Evolutionary conservation across 2,113 vertebrate genomes (phyloP).

Genomic region (Oreocharis arfaki): DNA sequence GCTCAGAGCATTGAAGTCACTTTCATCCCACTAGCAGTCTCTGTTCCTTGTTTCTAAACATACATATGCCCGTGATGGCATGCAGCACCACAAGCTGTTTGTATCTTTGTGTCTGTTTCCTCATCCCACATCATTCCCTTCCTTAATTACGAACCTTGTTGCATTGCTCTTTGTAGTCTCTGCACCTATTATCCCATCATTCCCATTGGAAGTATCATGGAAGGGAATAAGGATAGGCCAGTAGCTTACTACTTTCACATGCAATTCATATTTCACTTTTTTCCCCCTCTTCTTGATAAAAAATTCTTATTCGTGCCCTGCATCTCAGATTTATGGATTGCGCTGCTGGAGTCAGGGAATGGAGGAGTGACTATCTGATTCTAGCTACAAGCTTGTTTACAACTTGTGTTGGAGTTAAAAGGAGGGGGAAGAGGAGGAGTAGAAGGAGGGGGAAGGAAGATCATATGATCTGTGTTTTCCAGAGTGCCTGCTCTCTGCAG

Average conservation of each 20-base stretch:
- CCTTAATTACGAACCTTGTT: neutral
- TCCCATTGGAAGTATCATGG: neutral
- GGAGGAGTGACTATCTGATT: conserved; percentile 39
- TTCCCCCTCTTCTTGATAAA: neutral
- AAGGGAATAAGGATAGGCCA: neutral
- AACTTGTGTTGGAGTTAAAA: conserved; percentile 55
- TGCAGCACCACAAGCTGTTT: neutral
- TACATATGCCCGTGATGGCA: neutral
- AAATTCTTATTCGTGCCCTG: neutral
- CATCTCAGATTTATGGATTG: neutral
- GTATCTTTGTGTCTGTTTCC: neutral
- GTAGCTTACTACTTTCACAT: neutral
- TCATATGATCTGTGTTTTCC: conserved; percentile 68
- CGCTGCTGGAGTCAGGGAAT: neutral
- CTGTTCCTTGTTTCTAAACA: neutral
- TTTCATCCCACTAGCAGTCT: neutral
- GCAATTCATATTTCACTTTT: neutral
- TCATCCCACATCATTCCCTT: neutral
- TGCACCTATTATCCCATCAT: neutral
- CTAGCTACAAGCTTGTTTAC: conserved; percentile 68
- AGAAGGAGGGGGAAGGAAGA: conserved; percentile 22
- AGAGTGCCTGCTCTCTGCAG: conserved; percentile 60
- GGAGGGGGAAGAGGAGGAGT: conserved; percentile 47
- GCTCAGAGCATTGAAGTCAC: neutral
- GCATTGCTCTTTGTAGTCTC: neutral